Base-by-base conservation (phyloP, 2,888 invertebrate species). In the Drosophila kambysellisi region DNA sequence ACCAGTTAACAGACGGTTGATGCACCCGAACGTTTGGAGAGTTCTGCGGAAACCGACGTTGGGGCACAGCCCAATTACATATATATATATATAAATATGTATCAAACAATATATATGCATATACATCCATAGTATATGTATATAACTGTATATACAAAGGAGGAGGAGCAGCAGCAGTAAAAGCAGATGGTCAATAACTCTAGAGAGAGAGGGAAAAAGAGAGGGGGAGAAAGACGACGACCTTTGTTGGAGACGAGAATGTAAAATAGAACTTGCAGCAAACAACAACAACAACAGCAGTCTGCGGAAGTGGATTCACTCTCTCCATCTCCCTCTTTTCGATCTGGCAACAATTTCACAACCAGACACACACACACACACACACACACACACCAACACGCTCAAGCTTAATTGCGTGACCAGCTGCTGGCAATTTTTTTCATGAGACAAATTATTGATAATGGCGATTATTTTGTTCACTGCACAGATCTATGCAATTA, bases 1-100 rank as follows among this genome's bases (percentile, higher is more conserved):
- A 79, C 81, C 82, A 77, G 76, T 81, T 82, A 67, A 67, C 52
- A 64, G 53, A 52, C 73, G 87, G 76, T 79, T 79, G 82, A 80
- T 79, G 86, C 70, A 77, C 89, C 82, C 72, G 67, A 79, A 89
- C 89, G 91, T 91, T 89, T 91, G 91, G 91, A 91, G 79, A 83
- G 81, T 85, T 85, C 78, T 73, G 74, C 59, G 85, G 85, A 88
- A 79, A 79, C 86, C 89, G 86, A 83, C 89, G 88, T 74, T 73
- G 70, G 74, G 76, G 43, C 67, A 71, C 64, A 71, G 69, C 54
- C 70, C 69, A 72, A 70, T 62, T 69, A 67, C 51, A 63, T 63
- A 76, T 70, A 68, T 64, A 68, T 70, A 60, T 48, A 62, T 62
- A 63, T 65, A 76, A 66, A 60, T 53, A 46, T 25, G 75, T 43